Conservation (phyloP, 2,888 invertebrate species). For the Fragum sueziense region DNA sequence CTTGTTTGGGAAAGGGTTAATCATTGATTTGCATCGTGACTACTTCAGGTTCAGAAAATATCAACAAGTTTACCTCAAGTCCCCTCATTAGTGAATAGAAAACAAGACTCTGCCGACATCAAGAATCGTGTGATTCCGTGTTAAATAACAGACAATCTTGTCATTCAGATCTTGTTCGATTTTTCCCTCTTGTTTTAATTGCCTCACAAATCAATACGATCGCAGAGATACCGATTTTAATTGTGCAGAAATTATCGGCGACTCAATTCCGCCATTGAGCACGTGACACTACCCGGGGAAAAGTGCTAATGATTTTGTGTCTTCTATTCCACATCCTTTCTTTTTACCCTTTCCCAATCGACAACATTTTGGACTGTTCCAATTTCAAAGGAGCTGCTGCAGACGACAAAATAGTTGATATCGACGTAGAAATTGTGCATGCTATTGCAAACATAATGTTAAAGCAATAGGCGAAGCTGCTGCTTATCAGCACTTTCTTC, state of each 20-base stretch:
- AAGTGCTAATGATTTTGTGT: slow-evolving; percentile 12
- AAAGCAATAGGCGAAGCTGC: too few relatives aligned
- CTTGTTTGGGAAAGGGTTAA: neutral
- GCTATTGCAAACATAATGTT: too few relatives aligned
- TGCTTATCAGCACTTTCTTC: neutral
- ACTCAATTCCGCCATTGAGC: slow-evolving; percentile 19
- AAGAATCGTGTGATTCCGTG: slow-evolving; percentile 18
- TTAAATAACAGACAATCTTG: slow-evolving; percentile 22
- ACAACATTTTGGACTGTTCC: too few relatives aligned
- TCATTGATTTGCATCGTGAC: neutral
- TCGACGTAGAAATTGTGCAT: too few relatives aligned
- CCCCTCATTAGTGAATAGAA: slow-evolving; percentile 1
- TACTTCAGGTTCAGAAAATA: neutral
- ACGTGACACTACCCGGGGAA: slow-evolving; percentile 13
- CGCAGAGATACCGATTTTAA: slow-evolving; percentile 22
- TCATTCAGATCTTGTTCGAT: slow-evolving; percentile 32
- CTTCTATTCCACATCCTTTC: neutral
- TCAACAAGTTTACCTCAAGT: neutral
- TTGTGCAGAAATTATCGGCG: slow-evolving; percentile 26
- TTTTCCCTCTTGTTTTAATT: slow-evolving; percentile 40
- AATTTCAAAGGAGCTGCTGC: too few relatives aligned
- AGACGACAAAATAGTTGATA: too few relatives aligned
- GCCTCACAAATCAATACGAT: slow-evolving; percentile 28
- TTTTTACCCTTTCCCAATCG: too few relatives aligned
- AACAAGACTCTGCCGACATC: neutral